Base-by-base conservation (phyloP, 2,888 invertebrate genomes). In the Caenorhabditis japonica region DNA sequence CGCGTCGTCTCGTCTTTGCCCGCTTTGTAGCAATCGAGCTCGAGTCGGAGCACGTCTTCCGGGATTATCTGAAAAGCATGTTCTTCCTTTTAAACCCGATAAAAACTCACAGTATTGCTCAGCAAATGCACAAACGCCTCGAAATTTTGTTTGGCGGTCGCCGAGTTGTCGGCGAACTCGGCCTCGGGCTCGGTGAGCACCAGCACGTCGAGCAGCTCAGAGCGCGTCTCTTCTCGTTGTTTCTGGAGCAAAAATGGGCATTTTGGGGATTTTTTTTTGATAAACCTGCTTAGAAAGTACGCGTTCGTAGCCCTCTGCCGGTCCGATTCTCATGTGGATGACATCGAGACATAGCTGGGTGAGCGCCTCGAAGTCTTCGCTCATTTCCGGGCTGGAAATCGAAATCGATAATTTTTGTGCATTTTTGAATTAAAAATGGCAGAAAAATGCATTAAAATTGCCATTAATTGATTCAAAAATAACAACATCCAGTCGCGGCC, bases 11-110 rank as follows among this genome's bases (percentile, higher is more conserved):
- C 70, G 13, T 62, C 64, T 19, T 75, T 71, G 13, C 73, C 62
- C 0, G 78, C 76, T 12, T 83, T 84, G 41, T 76, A 56, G 4
- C 59, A 62, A 12, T 81, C 79, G 21, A 84, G 33, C 33, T 85
- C 85, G 21, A 78, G 47, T 1, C 75, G 66, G 4, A 85, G 66
- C 3, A 84, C 62, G 30, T 85, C 84, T 36, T 80, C 75, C 10
- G 84, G 83, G 10, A 85, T 75, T 1, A 85, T 43, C 85, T 83
- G 47, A 30, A 61, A 47, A 39, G 5, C 27, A 10, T n/a, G n/a
- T n/a, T n/a, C n/a, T n/a, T n/a, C n/a, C n/a, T n/a, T n/a, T n/a
- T n/a, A n/a, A n/a, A n/a, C n/a, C n/a, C n/a, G n/a, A n/a, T n/a
- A n/a, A n/a, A n/a, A n/a, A 30, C 52, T 53, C 33, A 79, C 80